These are phyloP conservation scores for Zygaena filipendulae DNA, from an alignment of 2,888 invertebrate genomes.

Conservation along the genomic window DNA sequence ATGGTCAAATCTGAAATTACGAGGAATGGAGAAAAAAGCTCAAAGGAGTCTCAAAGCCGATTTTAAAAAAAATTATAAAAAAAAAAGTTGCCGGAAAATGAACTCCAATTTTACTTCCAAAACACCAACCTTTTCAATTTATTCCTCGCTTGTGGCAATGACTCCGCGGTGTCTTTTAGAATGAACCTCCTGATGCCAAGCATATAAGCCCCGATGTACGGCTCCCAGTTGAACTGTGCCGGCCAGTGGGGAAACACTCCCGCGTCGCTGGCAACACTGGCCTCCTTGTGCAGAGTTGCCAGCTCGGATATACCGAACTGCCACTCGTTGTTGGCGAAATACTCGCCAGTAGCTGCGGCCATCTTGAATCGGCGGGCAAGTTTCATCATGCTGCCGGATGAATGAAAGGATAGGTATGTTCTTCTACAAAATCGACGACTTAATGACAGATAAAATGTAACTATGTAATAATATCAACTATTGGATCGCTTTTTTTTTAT, in stretches of 20 bases:
- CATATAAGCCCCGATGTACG: conserved; percentile 83
- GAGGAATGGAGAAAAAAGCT: too few species aligned
- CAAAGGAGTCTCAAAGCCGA: too few species aligned
- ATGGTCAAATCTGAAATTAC: too few species aligned
- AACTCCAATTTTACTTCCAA: too few species aligned
- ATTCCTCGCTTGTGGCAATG: conserved; percentile 71
- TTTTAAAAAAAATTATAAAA: too few species aligned
- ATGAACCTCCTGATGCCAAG: conserved; percentile 85
- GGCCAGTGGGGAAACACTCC: conserved; percentile 72
- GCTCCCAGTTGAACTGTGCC: conserved; percentile 77
- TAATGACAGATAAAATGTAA: too few species aligned
- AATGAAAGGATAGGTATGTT: neutral
- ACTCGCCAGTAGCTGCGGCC: conserved; percentile 82
- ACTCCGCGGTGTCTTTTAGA: conserved; percentile 78
- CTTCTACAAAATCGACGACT: neutral
- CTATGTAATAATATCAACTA: too few species aligned
- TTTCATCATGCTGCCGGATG: conserved; percentile 82
- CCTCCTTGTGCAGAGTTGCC: conserved; percentile 64
- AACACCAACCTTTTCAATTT: conserved; percentile 77
- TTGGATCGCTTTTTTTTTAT: too few species aligned
- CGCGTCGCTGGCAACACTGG: conserved; percentile 59
- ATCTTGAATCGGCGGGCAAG: conserved; percentile 83
- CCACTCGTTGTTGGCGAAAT: conserved; percentile 90
- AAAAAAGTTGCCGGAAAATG: too few species aligned
- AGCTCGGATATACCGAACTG: conserved; percentile 76